Base-by-base conservation (phyloP, 2,797 vertebrate species). In the Antrozous pallidus region DNA sequence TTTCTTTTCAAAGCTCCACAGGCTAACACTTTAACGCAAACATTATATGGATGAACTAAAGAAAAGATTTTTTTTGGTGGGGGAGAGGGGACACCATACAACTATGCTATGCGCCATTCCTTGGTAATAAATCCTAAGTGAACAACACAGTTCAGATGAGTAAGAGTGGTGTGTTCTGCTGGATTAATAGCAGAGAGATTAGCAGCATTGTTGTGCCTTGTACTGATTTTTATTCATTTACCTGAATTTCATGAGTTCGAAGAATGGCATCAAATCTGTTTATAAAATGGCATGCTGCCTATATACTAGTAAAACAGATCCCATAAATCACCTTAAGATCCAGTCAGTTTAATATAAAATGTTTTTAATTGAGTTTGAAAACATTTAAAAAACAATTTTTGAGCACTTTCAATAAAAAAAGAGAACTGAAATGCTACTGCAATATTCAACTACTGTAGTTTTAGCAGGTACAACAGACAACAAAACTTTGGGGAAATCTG, bases 391-490 rank as follows among this genome's bases (percentile, higher is more conserved):
- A 99, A 99, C 98, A 99, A 98, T 98, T 98, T 98, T 98, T 98
- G 98, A 99, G 98, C 98, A 99, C 98, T 99, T 99, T 98, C 98
- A 98, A 98, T 99, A 98, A 98, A 98, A 99, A 99, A 99, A 99
- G 98, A 98, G 98, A 98, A 98, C 98, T 98, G 98, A 99, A 99
- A 99, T 98, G 98, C 98, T 98, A 99, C 99, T 98, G 99, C 99
- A 99, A 99, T 99, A 99, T 99, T 99, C 99, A 99, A 99, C 99
- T 99, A 99, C 99, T 99, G 99, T 99, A 99, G 98, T 99, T 98
- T 98, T 99, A 99, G 99, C 98, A 98, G 97, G 98, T 99, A 99
- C 98, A 99, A 99, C 98, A 99, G 98, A 98, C 98, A 98, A 99
- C 98, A 98, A 97, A 99, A 98, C 98, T 98, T 98, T 80, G 96